Conservation (phyloP, 1,140 invertebrate genomes). For the Drosophila tsacasi region DNA sequence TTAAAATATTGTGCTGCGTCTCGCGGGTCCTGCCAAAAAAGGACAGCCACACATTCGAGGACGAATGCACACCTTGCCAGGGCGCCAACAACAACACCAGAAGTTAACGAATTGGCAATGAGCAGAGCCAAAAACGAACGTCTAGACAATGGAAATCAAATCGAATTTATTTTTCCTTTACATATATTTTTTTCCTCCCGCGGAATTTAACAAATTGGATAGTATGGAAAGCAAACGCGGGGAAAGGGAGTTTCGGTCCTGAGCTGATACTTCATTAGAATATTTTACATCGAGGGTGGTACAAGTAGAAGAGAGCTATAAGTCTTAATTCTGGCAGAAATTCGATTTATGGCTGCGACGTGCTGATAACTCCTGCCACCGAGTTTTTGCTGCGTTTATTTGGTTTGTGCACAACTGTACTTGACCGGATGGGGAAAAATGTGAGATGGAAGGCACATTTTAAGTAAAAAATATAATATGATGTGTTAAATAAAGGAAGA, state of each 20-base stretch:
- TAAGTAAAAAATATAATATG: neutral
- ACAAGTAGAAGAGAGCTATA: slow-evolving; percentile 48
- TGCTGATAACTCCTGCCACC: slow-evolving; percentile 74
- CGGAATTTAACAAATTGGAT: slow-evolving; percentile 73
- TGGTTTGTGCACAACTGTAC: slow-evolving; percentile 21
- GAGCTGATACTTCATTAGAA: slow-evolving; percentile 72
- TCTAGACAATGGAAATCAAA: slow-evolving; percentile 83
- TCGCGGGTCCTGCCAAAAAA: slow-evolving; percentile 22
- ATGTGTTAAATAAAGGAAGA: neutral
- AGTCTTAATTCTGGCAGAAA: slow-evolving; percentile 78
- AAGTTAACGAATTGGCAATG: slow-evolving; percentile 79
- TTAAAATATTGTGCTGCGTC: slow-evolving; percentile 71
- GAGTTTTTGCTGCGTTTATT: slow-evolving; percentile 36
- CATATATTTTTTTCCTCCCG: slow-evolving; percentile 33
- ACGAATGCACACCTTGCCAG: slow-evolving; percentile 61
- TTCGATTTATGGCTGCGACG: slow-evolving; percentile 84
- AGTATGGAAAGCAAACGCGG: slow-evolving; percentile 13
- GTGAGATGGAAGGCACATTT: neutral
- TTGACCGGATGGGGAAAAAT: neutral
- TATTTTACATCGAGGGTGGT: slow-evolving; percentile 39
- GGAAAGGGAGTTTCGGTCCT: slow-evolving; percentile 21
- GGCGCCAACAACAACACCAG: slow-evolving; percentile 35
- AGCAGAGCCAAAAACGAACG: slow-evolving; percentile 67
- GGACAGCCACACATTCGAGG: slow-evolving; percentile 27
- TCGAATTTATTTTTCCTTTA: slow-evolving; percentile 73